phyloP scores from a whole-genome alignment of 2,113 vertebrate species.

The Gymnorhina tibicen region DNA sequence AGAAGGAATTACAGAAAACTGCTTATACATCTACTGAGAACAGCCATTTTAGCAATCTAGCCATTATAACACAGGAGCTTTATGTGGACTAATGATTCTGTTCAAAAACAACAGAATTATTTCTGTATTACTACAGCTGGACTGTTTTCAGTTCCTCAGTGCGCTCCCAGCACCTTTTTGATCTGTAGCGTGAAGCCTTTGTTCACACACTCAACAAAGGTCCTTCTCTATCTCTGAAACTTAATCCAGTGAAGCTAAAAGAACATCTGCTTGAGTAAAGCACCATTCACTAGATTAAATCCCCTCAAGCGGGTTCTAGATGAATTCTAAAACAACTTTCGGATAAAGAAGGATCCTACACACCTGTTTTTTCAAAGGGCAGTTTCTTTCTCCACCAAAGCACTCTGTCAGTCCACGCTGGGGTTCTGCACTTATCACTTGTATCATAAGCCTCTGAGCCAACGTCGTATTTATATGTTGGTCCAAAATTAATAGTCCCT shows the following conservation, averaged over 20 bases:
- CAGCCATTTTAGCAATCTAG: neutral
- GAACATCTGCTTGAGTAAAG: neutral
- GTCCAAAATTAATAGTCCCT: constrained; percentile 80
- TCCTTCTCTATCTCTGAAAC: neutral
- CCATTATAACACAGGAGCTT: neutral
- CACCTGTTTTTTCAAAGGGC: constrained; percentile 76
- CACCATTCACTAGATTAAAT: neutral
- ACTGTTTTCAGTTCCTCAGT: neutral
- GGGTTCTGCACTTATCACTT: constrained; percentile 81
- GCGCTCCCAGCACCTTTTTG: neutral
- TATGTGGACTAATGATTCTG: neutral
- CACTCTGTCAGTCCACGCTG: constrained; percentile 82
- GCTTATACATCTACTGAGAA: neutral
- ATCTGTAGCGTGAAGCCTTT: neutral
- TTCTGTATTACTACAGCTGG: neutral
- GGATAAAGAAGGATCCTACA: neutral
- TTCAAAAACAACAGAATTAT: neutral
- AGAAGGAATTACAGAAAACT: neutral
- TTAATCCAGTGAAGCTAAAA: neutral
- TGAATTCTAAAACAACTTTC: neutral
- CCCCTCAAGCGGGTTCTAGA: neutral
- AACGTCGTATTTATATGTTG: constrained; percentile 81
- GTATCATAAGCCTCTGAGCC: constrained; percentile 81
- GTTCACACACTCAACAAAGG: neutral
- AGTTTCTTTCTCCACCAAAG: constrained; percentile 80